Base-by-base conservation (phyloP, 2,113 vertebrate genomes). In the Machaerirhynchus nigripectus region DNA sequence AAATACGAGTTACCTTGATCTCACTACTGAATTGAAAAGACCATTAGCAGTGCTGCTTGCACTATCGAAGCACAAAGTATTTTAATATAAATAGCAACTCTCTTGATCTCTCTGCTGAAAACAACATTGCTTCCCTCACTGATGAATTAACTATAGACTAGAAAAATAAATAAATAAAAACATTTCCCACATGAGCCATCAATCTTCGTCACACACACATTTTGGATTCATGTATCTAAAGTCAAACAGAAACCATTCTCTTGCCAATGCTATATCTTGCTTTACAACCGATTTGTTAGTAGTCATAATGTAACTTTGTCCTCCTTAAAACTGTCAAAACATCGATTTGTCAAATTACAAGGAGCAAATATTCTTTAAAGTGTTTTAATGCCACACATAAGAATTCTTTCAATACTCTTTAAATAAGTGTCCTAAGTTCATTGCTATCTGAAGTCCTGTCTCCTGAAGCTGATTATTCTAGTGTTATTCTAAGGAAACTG, bases 1-100 rank as follows among this genome's bases (percentile, higher is more conserved):
- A 95, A 95, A 93, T 90, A 90, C 86, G 81, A 92, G 91, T 97
- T 97, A 93, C 97, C 97, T 97, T 97, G 95, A 95, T 97, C 95
- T 96, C 44, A 57, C 78, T 92, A 71, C 59, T 0, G 22, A 96
- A 96, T 93, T 96, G 95, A 97, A 96, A 96, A 96, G 89, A 94
- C 93, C 89, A 95, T 97, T 96, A 96, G 68, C 65, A 90, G 68
- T 87, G 84, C 78, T 91, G 86, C 81, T 96, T 18, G 23, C 78
- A 63, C 86, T 94, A 94, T 94, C 26, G 46, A 96, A 96, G 90
- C 91, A 93, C 93, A 86, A 95, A 94, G 84, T 94, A 88, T 95
- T 95, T 96, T 84, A 96, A 89, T 95, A 96, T 84, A 97, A 97
- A 95, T 92, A 93, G 95, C 86, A 92, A 49, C 78, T 97, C 80